phyloP scores from a whole-genome alignment of 1,140 invertebrate genomes.

The Drosophila melanica region DNA sequence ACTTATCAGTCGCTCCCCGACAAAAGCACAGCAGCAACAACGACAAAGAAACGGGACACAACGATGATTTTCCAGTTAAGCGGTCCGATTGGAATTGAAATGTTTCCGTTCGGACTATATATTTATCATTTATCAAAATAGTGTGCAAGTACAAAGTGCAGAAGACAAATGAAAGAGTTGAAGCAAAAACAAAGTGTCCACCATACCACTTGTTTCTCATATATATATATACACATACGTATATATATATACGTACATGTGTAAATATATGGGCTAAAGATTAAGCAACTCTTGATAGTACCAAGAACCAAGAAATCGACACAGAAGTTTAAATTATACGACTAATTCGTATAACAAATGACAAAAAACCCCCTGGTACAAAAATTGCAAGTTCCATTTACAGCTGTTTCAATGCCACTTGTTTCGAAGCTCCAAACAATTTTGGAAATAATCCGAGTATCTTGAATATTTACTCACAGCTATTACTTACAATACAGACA shows the following conservation, averaged over 20 bases:
- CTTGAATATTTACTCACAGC: too few relatives aligned
- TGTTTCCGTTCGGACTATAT: neutral
- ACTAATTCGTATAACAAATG: too few relatives aligned
- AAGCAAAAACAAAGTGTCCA: neutral
- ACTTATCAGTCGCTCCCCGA: slow-evolving; percentile 32
- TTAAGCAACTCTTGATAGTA: neutral
- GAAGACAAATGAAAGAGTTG: slow-evolving; percentile 3
- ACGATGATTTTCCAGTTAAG: slow-evolving; percentile 25
- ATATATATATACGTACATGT: neutral
- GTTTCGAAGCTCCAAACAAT: neutral
- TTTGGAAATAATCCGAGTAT: neutral
- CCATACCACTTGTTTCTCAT: neutral
- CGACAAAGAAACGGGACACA: neutral
- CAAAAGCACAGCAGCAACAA: neutral
- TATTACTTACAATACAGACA: neutral
- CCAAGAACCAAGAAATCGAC: neutral
- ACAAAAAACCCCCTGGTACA: neutral
- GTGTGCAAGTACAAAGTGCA: slow-evolving; percentile 30
- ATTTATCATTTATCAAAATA: slow-evolving; percentile 27
- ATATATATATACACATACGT: neutral
- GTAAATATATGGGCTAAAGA: neutral
- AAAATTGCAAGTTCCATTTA: neutral
- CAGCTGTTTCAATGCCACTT: slow-evolving; percentile 13
- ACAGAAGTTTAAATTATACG: neutral
- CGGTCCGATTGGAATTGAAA: slow-evolving; percentile 17